phyloP scores from a whole-genome alignment of 1,140 invertebrate genomes.

The Lepidurus packardi region DNA sequence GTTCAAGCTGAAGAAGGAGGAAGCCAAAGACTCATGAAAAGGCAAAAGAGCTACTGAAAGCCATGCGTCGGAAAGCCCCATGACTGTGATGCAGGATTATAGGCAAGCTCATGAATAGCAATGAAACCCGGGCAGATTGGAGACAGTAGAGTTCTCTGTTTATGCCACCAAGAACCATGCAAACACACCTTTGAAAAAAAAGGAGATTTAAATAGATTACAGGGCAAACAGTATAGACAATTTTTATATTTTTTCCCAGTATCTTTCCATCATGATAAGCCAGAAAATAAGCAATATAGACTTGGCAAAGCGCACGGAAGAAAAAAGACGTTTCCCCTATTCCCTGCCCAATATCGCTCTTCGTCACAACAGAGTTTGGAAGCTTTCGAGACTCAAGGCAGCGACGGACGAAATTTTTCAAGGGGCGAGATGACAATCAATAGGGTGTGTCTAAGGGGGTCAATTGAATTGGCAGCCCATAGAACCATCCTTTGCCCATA shows the following conservation, averaged over 20 bases:
- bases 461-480: constrained; percentile 5
- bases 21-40: too few relatives aligned
- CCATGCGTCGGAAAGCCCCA: neutral
- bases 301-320: neutral
- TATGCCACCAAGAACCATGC: neutral
- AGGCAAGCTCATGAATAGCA: constrained; percentile 9
- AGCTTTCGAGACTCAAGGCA: neutral
- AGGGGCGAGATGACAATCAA: neutral
- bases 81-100: constrained; percentile 1
- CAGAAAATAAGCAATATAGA: constrained; percentile 9
- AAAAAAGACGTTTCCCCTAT: neutral
- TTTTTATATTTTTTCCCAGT: neutral
- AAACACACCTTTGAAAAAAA: neutral
- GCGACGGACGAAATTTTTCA: constrained; percentile 5
- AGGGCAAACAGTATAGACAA: neutral
- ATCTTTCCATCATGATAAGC: constrained; percentile 14
- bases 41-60: neutral
- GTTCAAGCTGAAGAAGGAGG: too few relatives aligned
- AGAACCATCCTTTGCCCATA: too few relatives aligned
- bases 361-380: neutral
- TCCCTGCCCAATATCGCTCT: neutral
- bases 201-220: neutral
- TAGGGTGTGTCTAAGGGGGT: constrained; percentile 9
- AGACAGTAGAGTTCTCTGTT: neutral
- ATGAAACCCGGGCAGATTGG: neutral